Percentiles rank a stretch among this genome's conserved stretches.
phyloP scores from a whole-genome alignment of 2,888 invertebrate species.

The Cryptosula pallasiana region DNA sequence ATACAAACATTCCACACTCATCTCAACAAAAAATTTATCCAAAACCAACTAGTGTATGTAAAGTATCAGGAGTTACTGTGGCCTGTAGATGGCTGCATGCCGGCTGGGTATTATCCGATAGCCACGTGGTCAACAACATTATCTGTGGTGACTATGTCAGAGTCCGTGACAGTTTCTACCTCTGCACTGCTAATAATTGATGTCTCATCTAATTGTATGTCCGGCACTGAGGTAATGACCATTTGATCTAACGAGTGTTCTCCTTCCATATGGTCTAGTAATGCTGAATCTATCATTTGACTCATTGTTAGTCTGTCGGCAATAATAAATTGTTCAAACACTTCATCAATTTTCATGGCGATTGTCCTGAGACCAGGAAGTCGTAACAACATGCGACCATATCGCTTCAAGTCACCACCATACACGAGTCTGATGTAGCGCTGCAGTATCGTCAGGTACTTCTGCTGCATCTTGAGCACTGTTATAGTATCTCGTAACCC shows the following conservation, averaged over 20 bases:
- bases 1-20: too few relatives aligned
- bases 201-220: background rate
- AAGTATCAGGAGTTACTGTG: too few relatives aligned
- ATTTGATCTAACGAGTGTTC: background rate
- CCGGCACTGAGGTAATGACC: constrained; percentile 11
- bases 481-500: constrained; percentile 43
- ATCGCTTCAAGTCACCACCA: constrained; percentile 41
- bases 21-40: too few relatives aligned
- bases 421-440: constrained; percentile 40
- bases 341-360: constrained; percentile 49
- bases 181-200: background rate
- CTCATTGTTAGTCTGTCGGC: background rate
- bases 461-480: constrained; percentile 43
- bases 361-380: constrained; percentile 49
- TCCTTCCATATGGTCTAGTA: background rate
- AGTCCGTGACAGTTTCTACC: background rate
- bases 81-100: background rate
- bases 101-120: background rate
- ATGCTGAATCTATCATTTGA: background rate
- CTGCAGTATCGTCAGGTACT: constrained; percentile 45
- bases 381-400: constrained; percentile 47
- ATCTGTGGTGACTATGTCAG: background rate
- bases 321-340: constrained; percentile 15
- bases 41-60: too few relatives aligned
- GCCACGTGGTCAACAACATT: background rate